Percentiles rank a stretch among this genome's conserved stretches.
Evolutionary conservation across 2,888 invertebrate genomes (phyloP).

Genomic region (Horisme vitalbata): DNA sequence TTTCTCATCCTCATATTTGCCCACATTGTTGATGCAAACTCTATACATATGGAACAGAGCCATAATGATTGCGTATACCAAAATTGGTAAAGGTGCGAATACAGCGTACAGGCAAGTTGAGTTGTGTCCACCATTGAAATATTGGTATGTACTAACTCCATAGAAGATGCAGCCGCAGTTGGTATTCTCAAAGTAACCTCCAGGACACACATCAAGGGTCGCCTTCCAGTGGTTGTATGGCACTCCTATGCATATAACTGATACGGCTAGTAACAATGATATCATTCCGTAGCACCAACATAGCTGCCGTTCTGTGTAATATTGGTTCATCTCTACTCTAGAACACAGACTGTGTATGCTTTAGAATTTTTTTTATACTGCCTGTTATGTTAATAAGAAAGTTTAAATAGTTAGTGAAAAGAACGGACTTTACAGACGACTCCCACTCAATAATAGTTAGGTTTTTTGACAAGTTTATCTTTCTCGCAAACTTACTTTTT

Average conservation of each 20-base stretch:
- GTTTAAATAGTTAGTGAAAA: no score
- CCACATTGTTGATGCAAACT: constrained; percentile 84
- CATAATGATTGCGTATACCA: constrained; percentile 85
- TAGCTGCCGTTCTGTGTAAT: constrained; percentile 63
- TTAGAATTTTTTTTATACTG: no score
- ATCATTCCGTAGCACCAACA: constrained; percentile 64
- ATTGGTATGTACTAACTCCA: constrained; percentile 83
- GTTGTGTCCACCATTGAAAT: constrained; percentile 86
- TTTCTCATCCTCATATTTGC: constrained; percentile 77
- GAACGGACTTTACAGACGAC: no score
- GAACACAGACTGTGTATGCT: no score
- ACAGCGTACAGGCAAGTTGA: constrained; percentile 87
- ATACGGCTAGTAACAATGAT: constrained; percentile 53
- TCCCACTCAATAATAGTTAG: no score
- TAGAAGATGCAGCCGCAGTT: constrained; percentile 88
- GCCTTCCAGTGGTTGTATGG: constrained; percentile 87
- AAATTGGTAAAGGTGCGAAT: constrained; percentile 85
- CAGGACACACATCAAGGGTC: constrained; percentile 85
- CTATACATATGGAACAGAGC: constrained; percentile 87
- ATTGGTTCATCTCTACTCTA: constrained; percentile 66
- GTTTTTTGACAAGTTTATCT: no score
- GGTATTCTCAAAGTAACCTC: constrained; percentile 78
- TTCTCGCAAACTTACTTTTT: no score
- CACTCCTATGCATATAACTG: constrained; percentile 81
- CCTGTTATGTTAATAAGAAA: no score